Conservation (phyloP, 2,888 invertebrate species). For the Stictocephala bisonia region DNA sequence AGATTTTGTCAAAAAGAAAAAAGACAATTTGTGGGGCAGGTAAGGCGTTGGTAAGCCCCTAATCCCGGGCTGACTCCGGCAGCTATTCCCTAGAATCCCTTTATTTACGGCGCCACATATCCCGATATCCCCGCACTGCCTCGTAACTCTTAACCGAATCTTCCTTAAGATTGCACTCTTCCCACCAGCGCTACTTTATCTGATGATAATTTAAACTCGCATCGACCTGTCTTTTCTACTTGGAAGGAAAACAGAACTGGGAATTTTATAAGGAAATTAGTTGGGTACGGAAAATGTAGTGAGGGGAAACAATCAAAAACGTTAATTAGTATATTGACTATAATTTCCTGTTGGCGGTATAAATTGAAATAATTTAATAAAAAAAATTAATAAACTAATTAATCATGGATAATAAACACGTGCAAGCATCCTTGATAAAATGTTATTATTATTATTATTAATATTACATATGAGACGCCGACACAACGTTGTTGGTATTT, state of each 20-base stretch:
- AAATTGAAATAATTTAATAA: no score
- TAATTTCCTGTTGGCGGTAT: no score
- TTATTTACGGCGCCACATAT: slow-evolving; percentile 37
- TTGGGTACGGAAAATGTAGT: no score
- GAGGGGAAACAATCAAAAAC: no score
- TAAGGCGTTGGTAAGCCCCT: slow-evolving; percentile 29
- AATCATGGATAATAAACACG: no score
- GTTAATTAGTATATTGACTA: no score
- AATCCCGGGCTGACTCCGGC: neutral
- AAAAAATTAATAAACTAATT: no score
- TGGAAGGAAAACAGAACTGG: neutral
- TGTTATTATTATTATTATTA: no score
- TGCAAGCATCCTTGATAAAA: no score
- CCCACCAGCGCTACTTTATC: slow-evolving; percentile 19
- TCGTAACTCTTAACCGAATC: slow-evolving; percentile 24
- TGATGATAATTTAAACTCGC: slow-evolving; percentile 29
- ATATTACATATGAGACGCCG: no score
- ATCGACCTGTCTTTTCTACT: neutral
- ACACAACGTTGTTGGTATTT: no score
- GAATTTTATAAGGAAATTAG: no score
- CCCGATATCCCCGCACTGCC: slow-evolving; percentile 24
- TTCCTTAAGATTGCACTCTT: slow-evolving; percentile 27
- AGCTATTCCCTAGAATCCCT: slow-evolving; percentile 35
- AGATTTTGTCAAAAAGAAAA: slow-evolving; percentile 36
- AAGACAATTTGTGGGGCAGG: slow-evolving; percentile 36